phyloP scores from a whole-genome alignment of 2,888 invertebrate genomes.

The Mesorhabditis sp. region DNA sequence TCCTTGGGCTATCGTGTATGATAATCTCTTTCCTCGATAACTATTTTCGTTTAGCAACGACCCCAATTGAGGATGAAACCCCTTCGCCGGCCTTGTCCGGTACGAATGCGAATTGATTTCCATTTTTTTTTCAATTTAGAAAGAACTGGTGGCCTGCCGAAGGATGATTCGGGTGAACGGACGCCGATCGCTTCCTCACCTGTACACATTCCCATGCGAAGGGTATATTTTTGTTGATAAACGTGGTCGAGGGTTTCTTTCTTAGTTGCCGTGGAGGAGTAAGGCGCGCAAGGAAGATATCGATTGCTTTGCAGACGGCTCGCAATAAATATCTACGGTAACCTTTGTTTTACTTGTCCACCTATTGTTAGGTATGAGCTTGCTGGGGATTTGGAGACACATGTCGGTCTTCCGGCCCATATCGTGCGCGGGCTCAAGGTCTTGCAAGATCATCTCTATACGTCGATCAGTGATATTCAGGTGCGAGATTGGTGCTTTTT shows the following conservation, averaged over 20 bases:
- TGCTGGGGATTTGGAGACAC: constrained; percentile 75
- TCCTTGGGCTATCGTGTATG: too few relatives aligned
- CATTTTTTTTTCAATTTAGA: not conserved
- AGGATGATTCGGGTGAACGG: constrained; percentile 12
- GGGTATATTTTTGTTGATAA: not conserved
- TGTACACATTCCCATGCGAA: constrained; percentile 7
- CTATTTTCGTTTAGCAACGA: not conserved
- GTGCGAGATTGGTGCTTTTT: constrained; percentile 17
- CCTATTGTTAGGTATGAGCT: constrained; percentile 76
- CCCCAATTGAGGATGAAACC: not conserved
- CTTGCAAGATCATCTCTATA: constrained; percentile 55
- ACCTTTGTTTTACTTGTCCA: not conserved
- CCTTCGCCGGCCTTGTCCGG: too few relatives aligned
- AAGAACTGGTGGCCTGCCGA: not conserved
- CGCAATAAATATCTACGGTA: not conserved
- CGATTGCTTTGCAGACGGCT: constrained; percentile 41
- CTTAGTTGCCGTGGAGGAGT: constrained; percentile 37
- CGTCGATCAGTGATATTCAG: constrained; percentile 50
- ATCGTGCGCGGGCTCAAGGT: constrained; percentile 83
- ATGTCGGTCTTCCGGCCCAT: constrained; percentile 90
- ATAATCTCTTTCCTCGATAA: not conserved
- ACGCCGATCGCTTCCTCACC: constrained; percentile 12
- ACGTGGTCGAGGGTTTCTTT: not conserved
- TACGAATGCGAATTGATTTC: not conserved
- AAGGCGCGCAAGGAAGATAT: constrained; percentile 45